phyloP scores from a whole-genome alignment of 2,113 vertebrate genomes.

The Sinocyclocheilus maitianheensis region DNA sequence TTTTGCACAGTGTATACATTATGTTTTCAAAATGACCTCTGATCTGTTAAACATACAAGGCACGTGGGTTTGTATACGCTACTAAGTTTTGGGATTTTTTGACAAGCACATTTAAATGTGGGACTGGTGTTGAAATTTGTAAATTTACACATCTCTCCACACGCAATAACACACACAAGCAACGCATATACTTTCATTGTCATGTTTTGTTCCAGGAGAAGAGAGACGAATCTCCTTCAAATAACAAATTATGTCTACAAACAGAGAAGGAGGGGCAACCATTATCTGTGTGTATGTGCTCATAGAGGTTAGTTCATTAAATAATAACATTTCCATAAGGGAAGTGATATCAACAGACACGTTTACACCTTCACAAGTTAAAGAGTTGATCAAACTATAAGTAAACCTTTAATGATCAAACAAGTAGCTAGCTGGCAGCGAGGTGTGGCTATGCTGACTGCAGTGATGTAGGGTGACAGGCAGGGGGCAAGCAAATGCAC shows the following conservation, averaged over 20 bases:
- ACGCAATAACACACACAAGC: too few relatives aligned
- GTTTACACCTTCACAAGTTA: not conserved
- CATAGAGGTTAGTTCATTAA: not conserved
- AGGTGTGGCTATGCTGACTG: conserved; percentile 20
- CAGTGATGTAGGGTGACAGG: conserved; percentile 11
- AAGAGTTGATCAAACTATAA: not conserved
- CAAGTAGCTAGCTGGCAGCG: not conserved
- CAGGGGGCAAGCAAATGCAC: not conserved
- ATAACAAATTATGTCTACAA: not conserved
- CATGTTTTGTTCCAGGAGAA: not conserved
- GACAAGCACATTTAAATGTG: not conserved
- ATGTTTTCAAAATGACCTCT: not conserved
- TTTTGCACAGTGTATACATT: not conserved
- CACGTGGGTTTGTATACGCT: not conserved
- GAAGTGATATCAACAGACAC: not conserved
- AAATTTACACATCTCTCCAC: not conserved
- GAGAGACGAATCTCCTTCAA: not conserved
- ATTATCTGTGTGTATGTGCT: not conserved
- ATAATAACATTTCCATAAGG: not conserved
- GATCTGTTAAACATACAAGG: not conserved
- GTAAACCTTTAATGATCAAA: not conserved
- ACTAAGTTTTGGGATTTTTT: not conserved
- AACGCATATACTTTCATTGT: not conserved
- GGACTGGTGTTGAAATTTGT: not conserved
- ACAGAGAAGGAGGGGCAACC: not conserved